Evolutionary conservation across 2,888 invertebrate genomes (phyloP).

Genomic region (Callimorpha dominula): DNA sequence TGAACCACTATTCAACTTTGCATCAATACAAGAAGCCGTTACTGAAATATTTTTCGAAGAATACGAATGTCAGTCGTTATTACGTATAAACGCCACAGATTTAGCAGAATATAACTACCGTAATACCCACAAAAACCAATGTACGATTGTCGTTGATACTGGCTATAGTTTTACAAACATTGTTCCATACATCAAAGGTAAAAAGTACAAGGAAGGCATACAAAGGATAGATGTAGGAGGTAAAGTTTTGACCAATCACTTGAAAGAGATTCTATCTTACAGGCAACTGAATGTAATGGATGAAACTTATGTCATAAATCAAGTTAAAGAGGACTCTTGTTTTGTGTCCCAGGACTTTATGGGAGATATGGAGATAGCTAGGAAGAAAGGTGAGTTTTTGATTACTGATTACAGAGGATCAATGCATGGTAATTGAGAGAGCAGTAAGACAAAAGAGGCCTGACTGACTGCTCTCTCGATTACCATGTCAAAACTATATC

Average conservation of each 20-base stretch:
- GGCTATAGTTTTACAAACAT: conserved; percentile 99
- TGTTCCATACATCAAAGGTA: conserved; percentile 95
- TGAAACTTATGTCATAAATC: conserved; percentile 99
- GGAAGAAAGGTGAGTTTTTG: conserved; percentile 69
- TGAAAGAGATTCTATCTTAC: conserved; percentile 99
- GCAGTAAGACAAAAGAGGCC: too few relatives aligned
- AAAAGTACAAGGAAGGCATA: conserved; percentile 89
- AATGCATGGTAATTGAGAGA: too few relatives aligned
- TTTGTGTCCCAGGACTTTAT: conserved; percentile 95
- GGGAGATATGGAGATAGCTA: conserved; percentile 91
- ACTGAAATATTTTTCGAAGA: conserved; percentile 99
- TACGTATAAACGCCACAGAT: conserved; percentile 93
- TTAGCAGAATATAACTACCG: conserved; percentile 91
- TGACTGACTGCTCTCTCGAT: too few relatives aligned
- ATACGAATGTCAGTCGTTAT: conserved; percentile 95
- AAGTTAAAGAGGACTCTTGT: conserved; percentile 99
- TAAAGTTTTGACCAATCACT: conserved; percentile 98
- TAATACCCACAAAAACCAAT: conserved; percentile 85
- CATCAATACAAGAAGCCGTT: conserved; percentile 96
- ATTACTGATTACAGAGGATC: too few relatives aligned
- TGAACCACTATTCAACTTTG: conserved; percentile 97
- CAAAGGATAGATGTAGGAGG: conserved; percentile 97
- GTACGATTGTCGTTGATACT: conserved; percentile 95
- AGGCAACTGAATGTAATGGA: conserved; percentile 99
- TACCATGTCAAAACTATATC: too few relatives aligned